Evolutionary conservation across 2,797 vertebrate genomes (phyloP), one percentile per base, ranked within the genome.

Genomic region (Percopsis omiscomaycus): DNA sequence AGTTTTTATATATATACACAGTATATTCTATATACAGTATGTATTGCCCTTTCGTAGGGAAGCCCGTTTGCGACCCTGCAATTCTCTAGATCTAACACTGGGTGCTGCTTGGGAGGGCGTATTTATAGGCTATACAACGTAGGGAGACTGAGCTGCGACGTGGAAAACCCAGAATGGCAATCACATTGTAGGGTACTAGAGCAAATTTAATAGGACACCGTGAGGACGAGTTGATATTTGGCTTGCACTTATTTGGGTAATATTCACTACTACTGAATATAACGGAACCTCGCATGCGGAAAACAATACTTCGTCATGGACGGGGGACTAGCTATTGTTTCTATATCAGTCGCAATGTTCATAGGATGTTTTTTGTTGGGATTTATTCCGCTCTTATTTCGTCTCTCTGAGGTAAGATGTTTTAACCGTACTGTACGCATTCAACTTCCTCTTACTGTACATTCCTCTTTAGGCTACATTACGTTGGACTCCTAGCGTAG

Each of bases 271-370:
- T 5, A 37, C 32, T 37, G 5, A 37, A 37, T 48, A 12, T 12
- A 12, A 2, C 9, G n/a, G n/a, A 48, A 48, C 12, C 2, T 48
- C 13, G 15, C 14, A 16, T 16, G 27, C 2, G 3, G 28, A 13
- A 28, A 46, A n/a, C 22, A 22, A 22, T 22, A 47, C 44, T 13
- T 16, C 61, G 73, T 27, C 70, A 94, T 94, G 94, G 93, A 94
- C 67, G 93, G 90, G 1, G 91, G 87, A 0, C 4, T 90, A 42
- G 82, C 77, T 37, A 79, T 94, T 50, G 81, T 92, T 73, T 76
- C 90, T 3, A 81, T 93, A 28, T 94, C 92, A 8, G 77, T 86
- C 2, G 91, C 86, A 16, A 94, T 94, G 93, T 94, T 94, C 75
- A 15, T 91, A 4, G 93, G 93, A 3, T 92, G 89, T 68, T 92